Percentiles rank a stretch among this genome's conserved stretches.
These are phyloP conservation scores for Papilio gigon DNA, from an alignment of 2,888 invertebrate species.

Conservation along the genomic window DNA sequence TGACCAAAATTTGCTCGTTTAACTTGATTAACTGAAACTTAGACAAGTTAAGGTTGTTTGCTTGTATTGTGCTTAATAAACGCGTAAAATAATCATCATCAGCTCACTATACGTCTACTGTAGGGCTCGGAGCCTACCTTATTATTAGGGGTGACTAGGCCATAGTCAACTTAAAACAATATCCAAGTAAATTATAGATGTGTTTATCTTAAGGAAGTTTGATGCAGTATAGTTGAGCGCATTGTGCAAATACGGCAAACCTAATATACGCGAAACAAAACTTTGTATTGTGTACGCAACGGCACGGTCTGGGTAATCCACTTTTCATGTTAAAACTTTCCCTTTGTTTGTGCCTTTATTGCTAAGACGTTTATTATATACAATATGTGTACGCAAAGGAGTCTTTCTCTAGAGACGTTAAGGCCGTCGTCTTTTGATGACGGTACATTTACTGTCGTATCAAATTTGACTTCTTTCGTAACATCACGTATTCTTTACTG, in stretches of 20 bases:
- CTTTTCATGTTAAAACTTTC: conserved; percentile 6
- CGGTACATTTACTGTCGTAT: too few relatives aligned
- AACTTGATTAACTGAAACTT: too few relatives aligned
- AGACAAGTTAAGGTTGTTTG: background rate
- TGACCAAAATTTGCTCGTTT: too few relatives aligned
- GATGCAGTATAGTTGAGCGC: conserved; percentile 14
- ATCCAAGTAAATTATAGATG: background rate
- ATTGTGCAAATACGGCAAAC: conserved; percentile 11
- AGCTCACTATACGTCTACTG: too few relatives aligned
- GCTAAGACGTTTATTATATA: conserved; percentile 12
- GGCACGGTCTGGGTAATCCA: background rate
- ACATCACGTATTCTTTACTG: too few relatives aligned
- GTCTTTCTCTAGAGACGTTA: background rate
- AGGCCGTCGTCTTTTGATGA: background rate
- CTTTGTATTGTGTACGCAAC: conserved; percentile 11
- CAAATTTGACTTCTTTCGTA: too few relatives aligned
- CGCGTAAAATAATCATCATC: too few relatives aligned
- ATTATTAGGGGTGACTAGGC: too few relatives aligned
- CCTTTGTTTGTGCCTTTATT: background rate
- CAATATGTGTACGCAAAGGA: background rate
- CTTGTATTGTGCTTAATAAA: too few relatives aligned
- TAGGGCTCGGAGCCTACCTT: too few relatives aligned
- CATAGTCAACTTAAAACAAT: too few relatives aligned
- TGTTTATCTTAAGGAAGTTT: background rate
- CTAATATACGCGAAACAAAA: conserved; percentile 4